Base-by-base conservation (phyloP, 1,140 invertebrate genomes). In the Campoletis sonorensis region DNA sequence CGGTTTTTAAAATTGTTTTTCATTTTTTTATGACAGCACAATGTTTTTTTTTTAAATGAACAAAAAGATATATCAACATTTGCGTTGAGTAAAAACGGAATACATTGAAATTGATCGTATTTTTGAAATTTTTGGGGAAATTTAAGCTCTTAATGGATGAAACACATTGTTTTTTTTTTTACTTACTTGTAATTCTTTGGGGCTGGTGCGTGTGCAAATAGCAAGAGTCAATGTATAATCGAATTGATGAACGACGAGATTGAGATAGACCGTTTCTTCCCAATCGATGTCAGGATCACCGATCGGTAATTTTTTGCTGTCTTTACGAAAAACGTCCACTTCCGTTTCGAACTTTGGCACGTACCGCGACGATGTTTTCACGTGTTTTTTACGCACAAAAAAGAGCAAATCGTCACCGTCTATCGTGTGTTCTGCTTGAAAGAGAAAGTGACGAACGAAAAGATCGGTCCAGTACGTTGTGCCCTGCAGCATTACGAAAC, bases 181-280 rank as follows among this genome's bases (percentile, higher is more conserved):
- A 83, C 83, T 89, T 83, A 96, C 95, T 93, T 99, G 98, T 87
- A 99, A 94, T 93, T 99, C 97, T 93, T 98, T 98, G 70, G 98
- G 97, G 88, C 97, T 98, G 79, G 98, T 99, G 90, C 98, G 95
- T 67, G 98, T 99, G 92, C 98, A 99, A 86, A 99, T 98, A 81
- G 98, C 98, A 92, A 99, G 94, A 15, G 98, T 99, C 64, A 99
- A 93, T 67, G 96, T 98, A 91, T 99, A 99, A 90, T 99, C 97
- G 93, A 99, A 98, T 93, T 99, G 98, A 93, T 99, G 98, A 88
- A 99, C 96, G 84, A 99, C 98, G 85, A 99, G 94, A 93, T 99
- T 99, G 70, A 99, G 94, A 93, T 99, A 99, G 81, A 99, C 98
- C 70, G 98, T 99, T 94, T 99, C 98, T 92, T 99, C 98, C 98